A percentile compares a stretch with the other conserved stretches of the same genome.
phyloP scores from a whole-genome alignment of 2,888 invertebrate genomes.

The Monochamus alternatus region DNA sequence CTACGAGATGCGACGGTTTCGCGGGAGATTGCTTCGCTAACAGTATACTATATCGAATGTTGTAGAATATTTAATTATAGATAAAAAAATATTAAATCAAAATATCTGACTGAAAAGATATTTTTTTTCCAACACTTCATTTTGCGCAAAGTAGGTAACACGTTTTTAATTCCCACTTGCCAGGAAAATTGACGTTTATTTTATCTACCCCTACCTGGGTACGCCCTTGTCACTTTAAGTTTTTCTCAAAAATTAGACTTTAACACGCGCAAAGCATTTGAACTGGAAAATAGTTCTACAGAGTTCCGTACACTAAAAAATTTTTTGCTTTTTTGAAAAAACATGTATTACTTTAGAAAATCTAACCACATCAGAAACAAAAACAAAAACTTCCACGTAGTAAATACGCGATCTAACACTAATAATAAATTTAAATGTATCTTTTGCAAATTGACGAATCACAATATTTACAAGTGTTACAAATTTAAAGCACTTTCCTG shows the following conservation, averaged over 20 bases:
- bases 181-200: no score
- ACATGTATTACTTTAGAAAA: constrained; percentile 27
- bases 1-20: no score
- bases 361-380: neutral
- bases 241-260: constrained; percentile 31
- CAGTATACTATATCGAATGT: no score
- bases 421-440: constrained; percentile 13
- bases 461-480: constrained; percentile 10
- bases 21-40: no score
- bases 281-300: constrained; percentile 27
- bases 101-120: no score
- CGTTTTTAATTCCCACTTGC: no score
- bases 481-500: neutral
- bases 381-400: constrained; percentile 10
- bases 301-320: constrained; percentile 22
- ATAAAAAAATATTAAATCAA: no score
- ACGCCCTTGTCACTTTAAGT: neutral
- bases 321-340: constrained; percentile 32
- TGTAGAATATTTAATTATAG: no score
- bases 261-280: constrained; percentile 32
- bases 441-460: constrained; percentile 10
- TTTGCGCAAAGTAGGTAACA: no score
- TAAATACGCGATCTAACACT: neutral
- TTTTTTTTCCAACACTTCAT: no score
- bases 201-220: no score